phyloP scores from a whole-genome alignment of 2,888 invertebrate genomes.

The Troglohyphantes excavatus region DNA sequence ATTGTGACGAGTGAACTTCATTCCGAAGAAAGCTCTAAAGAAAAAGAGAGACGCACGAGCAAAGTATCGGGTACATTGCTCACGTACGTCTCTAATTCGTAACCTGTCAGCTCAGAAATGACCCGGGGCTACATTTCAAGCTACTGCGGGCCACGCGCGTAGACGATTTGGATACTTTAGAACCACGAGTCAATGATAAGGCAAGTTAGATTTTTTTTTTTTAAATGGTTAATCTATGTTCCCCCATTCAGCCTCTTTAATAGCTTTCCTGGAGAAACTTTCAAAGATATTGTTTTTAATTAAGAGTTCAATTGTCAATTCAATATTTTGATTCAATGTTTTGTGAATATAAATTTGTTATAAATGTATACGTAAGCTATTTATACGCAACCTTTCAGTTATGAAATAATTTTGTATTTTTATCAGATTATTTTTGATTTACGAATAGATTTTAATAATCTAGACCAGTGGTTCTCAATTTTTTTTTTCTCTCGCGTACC shows the following conservation, averaged over 20 bases:
- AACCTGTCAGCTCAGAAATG: not conserved
- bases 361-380: too few relatives aligned
- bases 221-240: not conserved
- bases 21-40: not conserved
- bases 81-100: conserved; percentile 36
- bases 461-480: too few relatives aligned
- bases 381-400: too few relatives aligned
- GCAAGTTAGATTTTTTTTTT: not conserved
- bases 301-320: too few relatives aligned
- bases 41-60: not conserved
- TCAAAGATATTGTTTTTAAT: too few relatives aligned
- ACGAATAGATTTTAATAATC: too few relatives aligned
- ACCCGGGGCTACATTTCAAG: not conserved
- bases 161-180: not conserved
- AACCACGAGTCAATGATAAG: conserved; percentile 11
- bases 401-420: too few relatives aligned
- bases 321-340: too few relatives aligned
- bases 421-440: too few relatives aligned
- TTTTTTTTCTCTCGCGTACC: too few relatives aligned
- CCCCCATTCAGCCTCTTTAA: not conserved
- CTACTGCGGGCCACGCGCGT: not conserved
- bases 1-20: not conserved
- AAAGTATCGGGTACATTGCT: conserved; percentile 3
- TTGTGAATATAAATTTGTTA: too few relatives aligned
- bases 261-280: too few relatives aligned